Conservation (phyloP, 2,113 vertebrate genomes). For the Ammospiza nelsoni region DNA sequence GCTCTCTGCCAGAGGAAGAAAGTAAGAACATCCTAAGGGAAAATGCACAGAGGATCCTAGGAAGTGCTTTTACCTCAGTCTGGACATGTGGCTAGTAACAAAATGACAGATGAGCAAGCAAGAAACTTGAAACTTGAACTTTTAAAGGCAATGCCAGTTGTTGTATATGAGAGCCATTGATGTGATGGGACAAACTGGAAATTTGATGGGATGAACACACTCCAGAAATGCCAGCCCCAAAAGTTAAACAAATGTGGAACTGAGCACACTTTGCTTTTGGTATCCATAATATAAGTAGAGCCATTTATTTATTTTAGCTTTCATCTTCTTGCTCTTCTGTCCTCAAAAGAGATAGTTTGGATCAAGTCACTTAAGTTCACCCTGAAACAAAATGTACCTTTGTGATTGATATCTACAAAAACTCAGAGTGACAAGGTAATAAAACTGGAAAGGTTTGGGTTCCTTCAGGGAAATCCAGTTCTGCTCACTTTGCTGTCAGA, state of each 20-base stretch:
- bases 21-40: background rate
- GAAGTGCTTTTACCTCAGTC: background rate
- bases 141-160: background rate
- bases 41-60: background rate
- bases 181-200: background rate
- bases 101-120: background rate
- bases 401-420: conserved; percentile 74
- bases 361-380: conserved; percentile 39
- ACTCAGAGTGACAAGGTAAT: conserved; percentile 68
- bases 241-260: background rate
- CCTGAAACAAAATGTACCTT: conserved; percentile 41
- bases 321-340: background rate
- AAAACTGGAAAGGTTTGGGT: conserved; percentile 47
- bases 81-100: background rate
- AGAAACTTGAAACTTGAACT: background rate
- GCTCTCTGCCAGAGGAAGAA: background rate
- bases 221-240: background rate
- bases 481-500: conserved; percentile 37
- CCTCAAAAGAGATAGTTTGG: background rate
- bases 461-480: conserved; percentile 71
- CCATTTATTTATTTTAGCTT: background rate
- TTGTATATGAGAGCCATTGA: background rate
- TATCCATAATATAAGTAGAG: background rate
- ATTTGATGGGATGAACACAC: background rate
- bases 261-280: background rate